Evolutionary conservation across 2,888 invertebrate species (phyloP), one percentile per base, ranked within the genome.

Genomic region (Coelopa pilipes): DNA sequence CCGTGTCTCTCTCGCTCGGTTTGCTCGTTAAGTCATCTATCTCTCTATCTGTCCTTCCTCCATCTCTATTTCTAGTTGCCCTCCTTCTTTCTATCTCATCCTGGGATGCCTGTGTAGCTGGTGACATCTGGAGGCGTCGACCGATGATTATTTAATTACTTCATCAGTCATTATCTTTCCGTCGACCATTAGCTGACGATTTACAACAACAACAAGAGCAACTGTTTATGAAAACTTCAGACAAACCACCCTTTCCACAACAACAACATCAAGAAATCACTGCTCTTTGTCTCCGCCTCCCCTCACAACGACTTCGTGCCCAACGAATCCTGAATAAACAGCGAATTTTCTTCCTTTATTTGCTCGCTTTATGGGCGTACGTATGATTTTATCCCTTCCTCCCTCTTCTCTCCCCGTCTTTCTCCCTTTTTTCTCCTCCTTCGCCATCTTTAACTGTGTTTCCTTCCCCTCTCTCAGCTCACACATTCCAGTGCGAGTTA

Each of bases 121-220:
- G 50, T 50, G 67, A n/a, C 21, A 53, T 45, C 34, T 46, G 34
- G 34, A 34, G 34, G 34, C 63, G 46, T 9, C 47, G 13, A 19
- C 15, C 12, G 65, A 45, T 65, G 65, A 65, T 65, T 65, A 65
- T 65, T 65, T 65, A 65, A 65, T 65, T 65, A 65, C 46, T 46
- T 65, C 47, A 65, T 65, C 65, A 65, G 65, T 19, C 65, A 65
- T 65, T 46, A 47, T 47, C 15, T 19, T 65, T 65, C 46, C 46
- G 47, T 59, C 57, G 13, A 24, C 57, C 24, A 59, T 24, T 12
- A 59, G 10, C 57, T 59, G 21, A 59, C 21, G 21, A 59, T 59
- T 59, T 59, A 59, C 57, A 59, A 59, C 19, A 59, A 59, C 57
- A 59, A 19, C 12, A 59, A 59, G 19, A 59, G 12, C 12, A 59